Evolutionary conservation across 92 coral and sea anemone species (phyloP).

Genomic region (Porites evermanni): DNA sequence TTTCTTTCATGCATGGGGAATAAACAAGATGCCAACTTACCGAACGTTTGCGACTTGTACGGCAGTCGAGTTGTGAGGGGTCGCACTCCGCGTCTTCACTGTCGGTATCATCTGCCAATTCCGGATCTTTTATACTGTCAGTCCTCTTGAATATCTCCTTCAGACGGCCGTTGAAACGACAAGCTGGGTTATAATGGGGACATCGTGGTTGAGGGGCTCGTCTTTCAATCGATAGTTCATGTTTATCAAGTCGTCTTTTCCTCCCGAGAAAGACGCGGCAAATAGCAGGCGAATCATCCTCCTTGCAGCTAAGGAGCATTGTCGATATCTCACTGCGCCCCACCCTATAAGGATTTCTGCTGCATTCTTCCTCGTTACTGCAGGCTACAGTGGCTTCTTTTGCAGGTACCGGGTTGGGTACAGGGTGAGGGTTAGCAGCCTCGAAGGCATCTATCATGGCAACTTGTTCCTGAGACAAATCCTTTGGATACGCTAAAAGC

Average conservation of each 20-base stretch:
- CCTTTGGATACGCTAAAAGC: slow-evolving; percentile 17
- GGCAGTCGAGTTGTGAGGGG: background rate
- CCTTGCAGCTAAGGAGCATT: no score
- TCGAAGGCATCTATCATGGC: background rate
- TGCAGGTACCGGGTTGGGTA: background rate
- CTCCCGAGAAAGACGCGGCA: background rate
- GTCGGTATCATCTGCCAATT: background rate
- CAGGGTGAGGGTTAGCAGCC: background rate
- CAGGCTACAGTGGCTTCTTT: slow-evolving; percentile 10
- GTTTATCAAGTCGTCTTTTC: background rate
- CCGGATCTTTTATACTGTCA: background rate
- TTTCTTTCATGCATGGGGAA: background rate
- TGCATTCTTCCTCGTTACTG: background rate
- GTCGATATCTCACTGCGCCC: background rate
- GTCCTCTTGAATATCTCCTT: slow-evolving; percentile 11
- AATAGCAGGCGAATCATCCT: no score
- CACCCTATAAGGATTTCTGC: background rate
- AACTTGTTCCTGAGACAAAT: background rate
- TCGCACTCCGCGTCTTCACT: background rate
- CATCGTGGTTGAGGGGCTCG: background rate
- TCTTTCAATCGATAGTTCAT: background rate
- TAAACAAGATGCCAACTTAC: slow-evolving; percentile 16
- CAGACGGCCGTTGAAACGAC: slow-evolving; percentile 2
- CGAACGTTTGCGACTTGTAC: background rate
- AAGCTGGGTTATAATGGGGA: background rate